phyloP scores from a whole-genome alignment of 2,113 vertebrate species.

The Macaca fascicularis region DNA sequence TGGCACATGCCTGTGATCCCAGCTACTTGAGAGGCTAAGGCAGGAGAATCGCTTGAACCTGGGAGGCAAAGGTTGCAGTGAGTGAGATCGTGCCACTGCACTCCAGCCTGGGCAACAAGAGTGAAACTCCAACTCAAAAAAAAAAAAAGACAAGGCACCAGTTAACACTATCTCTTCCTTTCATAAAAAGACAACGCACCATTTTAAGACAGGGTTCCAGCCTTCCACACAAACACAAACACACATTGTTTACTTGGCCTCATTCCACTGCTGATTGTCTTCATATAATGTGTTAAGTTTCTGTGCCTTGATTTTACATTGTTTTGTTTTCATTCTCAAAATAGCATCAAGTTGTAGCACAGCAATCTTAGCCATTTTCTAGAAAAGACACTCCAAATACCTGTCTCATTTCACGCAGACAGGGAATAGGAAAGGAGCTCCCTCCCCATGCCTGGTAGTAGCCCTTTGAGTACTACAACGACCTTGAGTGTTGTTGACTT shows the following conservation, averaged over 20 bases:
- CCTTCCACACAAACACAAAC: not conserved
- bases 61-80: too few species aligned
- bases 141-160: too few species aligned
- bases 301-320: not conserved
- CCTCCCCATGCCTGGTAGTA: accelerated
- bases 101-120: too few species aligned
- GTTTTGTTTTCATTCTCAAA: not conserved
- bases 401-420: not conserved
- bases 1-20: too few species aligned
- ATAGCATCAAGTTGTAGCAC: not conserved
- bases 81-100: too few species aligned
- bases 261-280: not conserved
- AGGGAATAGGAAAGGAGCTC: not conserved
- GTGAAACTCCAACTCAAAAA: too few species aligned
- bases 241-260: not conserved
- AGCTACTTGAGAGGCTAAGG: too few species aligned
- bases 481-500: not conserved
- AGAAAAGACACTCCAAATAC: not conserved
- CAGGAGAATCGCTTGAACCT: too few species aligned
- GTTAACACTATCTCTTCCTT: not conserved
- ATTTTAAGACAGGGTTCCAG: not conserved
- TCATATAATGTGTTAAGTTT: not conserved
- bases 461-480: accelerated
- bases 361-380: not conserved
- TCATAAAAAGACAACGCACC: not conserved